Base-by-base conservation (phyloP, 2,113 vertebrate genomes). In the Catharus minimus region DNA sequence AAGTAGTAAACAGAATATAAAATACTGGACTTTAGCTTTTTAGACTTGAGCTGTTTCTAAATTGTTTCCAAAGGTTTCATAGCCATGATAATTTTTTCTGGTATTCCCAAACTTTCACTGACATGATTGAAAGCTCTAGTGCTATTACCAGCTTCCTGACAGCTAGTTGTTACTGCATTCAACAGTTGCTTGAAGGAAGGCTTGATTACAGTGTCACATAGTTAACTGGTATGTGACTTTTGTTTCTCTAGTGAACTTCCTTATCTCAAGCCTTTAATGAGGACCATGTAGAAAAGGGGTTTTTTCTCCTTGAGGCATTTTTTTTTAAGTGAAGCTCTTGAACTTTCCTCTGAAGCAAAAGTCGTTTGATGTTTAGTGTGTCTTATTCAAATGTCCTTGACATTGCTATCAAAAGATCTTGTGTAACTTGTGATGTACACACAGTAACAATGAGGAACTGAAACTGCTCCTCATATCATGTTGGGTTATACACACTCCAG, bases 141-240 rank as follows among this genome's bases (percentile, higher is more conserved):
- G 67, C 36, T 79, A 0, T 65, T 50, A 8, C 55, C 0, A 1
- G 22, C 36, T 86, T 94, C 28, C 55, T 79, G 56, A 61, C 50
- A 73, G n/a, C 33, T 84, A 55, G 50, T n/a, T 65, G 41, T 88
- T 93, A 68, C 66, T 58, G 58, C 53, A 86, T 55, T 69, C 69
- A 84, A 33, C 23, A 47, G n/a, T 43, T 84, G 81, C 82, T 94
- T 93, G 38, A 82, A 89, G 50, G 39, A 78, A 76, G 58, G 56
- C 52, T 89, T 80, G 53, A 84, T 72, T 92, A 32, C 81, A 77
- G 61, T 86, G 74, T 81, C 50, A 39, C 66, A 46, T 67, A 90
- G 76, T 78, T 86, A 86, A 91, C 61, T 87, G 46, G 23, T 67
- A 92, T 47, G 57, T 78, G 93, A 92, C 90, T 85, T 91, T 13